phyloP scores from a whole-genome alignment of 2,113 vertebrate species.

The Solea senegalensis region DNA sequence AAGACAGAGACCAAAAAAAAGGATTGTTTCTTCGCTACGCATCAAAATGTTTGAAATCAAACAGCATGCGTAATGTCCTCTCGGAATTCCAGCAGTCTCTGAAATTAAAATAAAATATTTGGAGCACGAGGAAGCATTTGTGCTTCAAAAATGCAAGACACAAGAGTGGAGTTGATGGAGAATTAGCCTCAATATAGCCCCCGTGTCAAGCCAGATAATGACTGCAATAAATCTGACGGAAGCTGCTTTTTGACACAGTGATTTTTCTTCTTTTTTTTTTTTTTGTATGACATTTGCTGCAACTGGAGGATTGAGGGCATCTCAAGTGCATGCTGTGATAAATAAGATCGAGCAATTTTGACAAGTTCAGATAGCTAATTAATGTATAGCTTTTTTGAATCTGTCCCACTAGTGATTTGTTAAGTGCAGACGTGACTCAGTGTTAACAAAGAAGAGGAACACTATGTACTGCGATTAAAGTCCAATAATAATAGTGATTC shows the following conservation, averaged over 20 bases:
- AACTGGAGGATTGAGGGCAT: too few relatives aligned
- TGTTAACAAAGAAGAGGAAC: background rate
- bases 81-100: slow-evolving; percentile 38
- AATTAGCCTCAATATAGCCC: background rate
- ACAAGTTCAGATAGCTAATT: background rate
- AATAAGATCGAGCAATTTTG: background rate
- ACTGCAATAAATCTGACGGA: slow-evolving; percentile 44
- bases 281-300: too few relatives aligned
- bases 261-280: too few relatives aligned
- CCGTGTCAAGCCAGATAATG: slow-evolving; percentile 1
- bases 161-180: background rate
- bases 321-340: too few relatives aligned
- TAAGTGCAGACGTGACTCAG: background rate
- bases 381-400: background rate
- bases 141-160: slow-evolving; percentile 52
- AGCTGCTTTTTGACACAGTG: slow-evolving; percentile 21
- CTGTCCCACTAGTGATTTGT: background rate
- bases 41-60: slow-evolving; percentile 40
- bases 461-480: background rate
- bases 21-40: background rate
- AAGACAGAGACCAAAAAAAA: slow-evolving; percentile 8
- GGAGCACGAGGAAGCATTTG: slow-evolving; percentile 25
- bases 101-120: slow-evolving; percentile 41
- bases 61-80: slow-evolving; percentile 39
- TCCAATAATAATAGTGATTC: slow-evolving; percentile 3